These are phyloP conservation scores for Hydrotaea cyrtoneurina DNA, from an alignment of 2,888 invertebrate species.

Conservation along the genomic window DNA sequence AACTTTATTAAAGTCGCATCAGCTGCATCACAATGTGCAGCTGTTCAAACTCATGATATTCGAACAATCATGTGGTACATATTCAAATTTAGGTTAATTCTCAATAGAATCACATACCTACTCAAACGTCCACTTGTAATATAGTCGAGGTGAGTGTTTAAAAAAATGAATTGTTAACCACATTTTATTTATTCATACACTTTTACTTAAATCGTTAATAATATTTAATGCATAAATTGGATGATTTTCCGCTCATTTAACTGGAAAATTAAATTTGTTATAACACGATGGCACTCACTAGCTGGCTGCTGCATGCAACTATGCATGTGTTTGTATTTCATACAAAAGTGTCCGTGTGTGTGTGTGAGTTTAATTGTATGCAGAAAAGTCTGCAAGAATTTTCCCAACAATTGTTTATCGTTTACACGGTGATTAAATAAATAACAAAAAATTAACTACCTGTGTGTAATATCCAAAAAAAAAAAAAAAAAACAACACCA, in stretches of 20 bases:
- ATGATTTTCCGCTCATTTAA: conserved; percentile 73
- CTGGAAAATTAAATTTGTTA: conserved; percentile 73
- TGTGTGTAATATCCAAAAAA: conserved; percentile 15
- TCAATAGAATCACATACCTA: not conserved
- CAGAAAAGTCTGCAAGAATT: conserved; percentile 34
- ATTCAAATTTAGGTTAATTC: conserved; percentile 19
- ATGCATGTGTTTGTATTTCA: not conserved
- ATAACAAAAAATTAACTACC: conserved; percentile 28
- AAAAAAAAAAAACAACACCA: no score
- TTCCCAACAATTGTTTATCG: conserved; percentile 57
- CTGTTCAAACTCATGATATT: no score
- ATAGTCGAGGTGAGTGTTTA: not conserved
- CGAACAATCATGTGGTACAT: no score
- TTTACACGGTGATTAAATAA: conserved; percentile 61
- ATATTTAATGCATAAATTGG: conserved; percentile 68
- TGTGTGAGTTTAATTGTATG: conserved; percentile 37
- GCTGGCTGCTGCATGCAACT: not conserved
- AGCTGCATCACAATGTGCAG: no score
- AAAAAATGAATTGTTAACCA: conserved; percentile 35
- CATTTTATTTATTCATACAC: conserved; percentile 58
- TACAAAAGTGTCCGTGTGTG: not conserved
- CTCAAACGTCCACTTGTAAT: no score
- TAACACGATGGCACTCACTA: conserved; percentile 33
- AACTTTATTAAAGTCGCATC: no score
- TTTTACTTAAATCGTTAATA: conserved; percentile 57